These are phyloP conservation scores for Cryptocephalus primarius DNA, from an alignment of 2,888 invertebrate species.

Conservation along the genomic window DNA sequence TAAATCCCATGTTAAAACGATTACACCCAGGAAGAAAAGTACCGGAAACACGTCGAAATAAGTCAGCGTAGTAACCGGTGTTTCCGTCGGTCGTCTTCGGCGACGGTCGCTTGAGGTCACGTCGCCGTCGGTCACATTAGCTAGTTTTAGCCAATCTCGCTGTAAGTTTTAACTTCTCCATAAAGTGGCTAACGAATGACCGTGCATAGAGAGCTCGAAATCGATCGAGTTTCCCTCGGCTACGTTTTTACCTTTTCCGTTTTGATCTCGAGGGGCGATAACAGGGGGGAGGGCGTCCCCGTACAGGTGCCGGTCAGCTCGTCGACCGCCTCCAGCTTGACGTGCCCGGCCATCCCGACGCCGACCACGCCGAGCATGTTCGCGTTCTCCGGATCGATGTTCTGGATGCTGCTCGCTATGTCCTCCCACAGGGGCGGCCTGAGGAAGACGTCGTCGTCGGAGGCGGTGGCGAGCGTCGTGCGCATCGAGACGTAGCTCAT, in stretches of 20 bases:
- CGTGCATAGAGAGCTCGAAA: too few species aligned
- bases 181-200: too few species aligned
- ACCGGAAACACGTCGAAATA: too few species aligned
- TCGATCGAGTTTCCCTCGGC: neutral
- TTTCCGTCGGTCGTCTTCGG: too few species aligned
- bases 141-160: too few species aligned
- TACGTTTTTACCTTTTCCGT: conserved; percentile 49
- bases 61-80: too few species aligned
- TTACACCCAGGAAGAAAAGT: too few species aligned
- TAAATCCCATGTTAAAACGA: too few species aligned
- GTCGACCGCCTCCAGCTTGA: conserved; percentile 70
- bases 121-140: too few species aligned
- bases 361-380: conserved; percentile 63
- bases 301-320: conserved; percentile 47
- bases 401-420: conserved; percentile 81
- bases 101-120: too few species aligned
- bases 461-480: conserved; percentile 43
- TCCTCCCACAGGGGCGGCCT: conserved; percentile 87
- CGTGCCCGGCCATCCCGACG: conserved; percentile 45
- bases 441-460: conserved; percentile 82
- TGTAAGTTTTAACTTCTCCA: too few species aligned
- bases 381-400: conserved; percentile 82
- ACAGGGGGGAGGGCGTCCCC: conserved; percentile 62
- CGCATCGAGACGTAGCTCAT: conserved; percentile 33
- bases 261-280: conserved; percentile 72